These are phyloP conservation scores for Rhabditophanes sp. DNA, from an alignment of 2,888 invertebrate species.

Conservation along the genomic window DNA sequence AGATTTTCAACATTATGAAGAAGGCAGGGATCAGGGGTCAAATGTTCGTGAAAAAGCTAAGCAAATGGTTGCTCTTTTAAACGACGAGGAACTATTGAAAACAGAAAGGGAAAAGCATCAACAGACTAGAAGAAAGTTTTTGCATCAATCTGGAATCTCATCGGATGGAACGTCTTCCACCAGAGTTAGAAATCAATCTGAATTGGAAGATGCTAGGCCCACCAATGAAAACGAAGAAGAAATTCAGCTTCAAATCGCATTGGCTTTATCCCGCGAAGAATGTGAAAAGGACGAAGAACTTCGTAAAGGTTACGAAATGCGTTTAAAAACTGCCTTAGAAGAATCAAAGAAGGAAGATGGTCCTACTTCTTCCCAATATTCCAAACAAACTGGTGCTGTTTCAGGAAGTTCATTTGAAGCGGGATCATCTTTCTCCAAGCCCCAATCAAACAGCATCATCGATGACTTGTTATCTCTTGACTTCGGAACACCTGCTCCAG, in stretches of 20 bases:
- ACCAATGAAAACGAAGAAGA: background rate
- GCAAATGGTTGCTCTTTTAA: background rate
- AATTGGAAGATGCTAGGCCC: background rate
- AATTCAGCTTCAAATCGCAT: background rate
- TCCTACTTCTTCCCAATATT: too few species aligned
- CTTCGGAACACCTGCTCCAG: too few species aligned
- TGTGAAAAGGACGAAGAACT: background rate
- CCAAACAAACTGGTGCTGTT: too few species aligned
- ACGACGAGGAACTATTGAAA: background rate
- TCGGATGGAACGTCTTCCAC: background rate
- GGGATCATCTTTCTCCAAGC: too few species aligned
- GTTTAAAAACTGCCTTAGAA: too few species aligned
- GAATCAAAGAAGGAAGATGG: too few species aligned
- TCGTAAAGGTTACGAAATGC: background rate
- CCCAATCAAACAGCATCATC: conserved; percentile 34
- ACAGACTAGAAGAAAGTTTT: background rate
- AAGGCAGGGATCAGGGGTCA: conserved; percentile 89
- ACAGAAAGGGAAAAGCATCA: conserved; percentile 55
- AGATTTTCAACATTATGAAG: conserved; percentile 96
- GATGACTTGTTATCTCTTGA: conserved; percentile 38
- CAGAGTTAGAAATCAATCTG: background rate
- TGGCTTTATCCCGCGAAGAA: background rate
- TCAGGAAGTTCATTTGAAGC: too few species aligned
- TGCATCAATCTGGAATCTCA: background rate
- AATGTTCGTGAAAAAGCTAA: conserved; percentile 54